These are phyloP conservation scores for Drosophila punjabiensis DNA, from an alignment of 1,140 invertebrate species.

Conservation along the genomic window DNA sequence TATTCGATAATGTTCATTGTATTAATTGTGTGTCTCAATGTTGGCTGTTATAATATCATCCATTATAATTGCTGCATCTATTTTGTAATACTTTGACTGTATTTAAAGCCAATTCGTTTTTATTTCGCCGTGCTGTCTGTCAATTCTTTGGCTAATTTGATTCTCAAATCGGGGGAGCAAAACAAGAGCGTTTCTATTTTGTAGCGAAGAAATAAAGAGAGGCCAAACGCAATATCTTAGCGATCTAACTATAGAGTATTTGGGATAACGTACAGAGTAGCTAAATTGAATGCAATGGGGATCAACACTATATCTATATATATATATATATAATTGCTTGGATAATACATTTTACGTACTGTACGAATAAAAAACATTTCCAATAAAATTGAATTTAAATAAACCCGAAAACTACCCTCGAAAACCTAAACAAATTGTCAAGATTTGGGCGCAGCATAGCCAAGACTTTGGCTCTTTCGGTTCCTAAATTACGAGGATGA, in stretches of 20 bases:
- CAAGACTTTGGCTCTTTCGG: slow-evolving; percentile 11
- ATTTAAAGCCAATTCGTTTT: slow-evolving; percentile 75
- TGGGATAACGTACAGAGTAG: slow-evolving; percentile 40
- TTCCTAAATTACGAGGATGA: neutral
- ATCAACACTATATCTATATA: slow-evolving; percentile 47
- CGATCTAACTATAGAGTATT: slow-evolving; percentile 54
- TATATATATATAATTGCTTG: slow-evolving; percentile 71
- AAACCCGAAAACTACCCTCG: slow-evolving; percentile 20
- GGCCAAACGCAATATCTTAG: slow-evolving; percentile 51
- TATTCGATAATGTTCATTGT: slow-evolving; percentile 83
- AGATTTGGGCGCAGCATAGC: slow-evolving; percentile 4
- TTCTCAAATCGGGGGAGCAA: slow-evolving; percentile 61
- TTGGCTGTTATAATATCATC: slow-evolving; percentile 39
- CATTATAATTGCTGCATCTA: slow-evolving; percentile 45
- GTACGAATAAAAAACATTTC: slow-evolving; percentile 49
- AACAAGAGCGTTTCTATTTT: slow-evolving; percentile 28
- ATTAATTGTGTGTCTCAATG: slow-evolving; percentile 65
- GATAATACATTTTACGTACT: slow-evolving; percentile 66
- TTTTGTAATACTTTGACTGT: slow-evolving; percentile 51
- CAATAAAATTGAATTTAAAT: slow-evolving; percentile 74
- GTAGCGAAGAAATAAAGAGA: slow-evolving; percentile 19
- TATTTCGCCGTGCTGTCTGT: slow-evolving; percentile 51
- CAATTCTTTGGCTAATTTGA: slow-evolving; percentile 79
- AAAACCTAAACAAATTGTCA: slow-evolving; percentile 27
- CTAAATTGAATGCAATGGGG: slow-evolving; percentile 52